These are phyloP conservation scores for Heliconius congener DNA, from an alignment of 1,140 invertebrate genomes.

Conservation along the genomic window DNA sequence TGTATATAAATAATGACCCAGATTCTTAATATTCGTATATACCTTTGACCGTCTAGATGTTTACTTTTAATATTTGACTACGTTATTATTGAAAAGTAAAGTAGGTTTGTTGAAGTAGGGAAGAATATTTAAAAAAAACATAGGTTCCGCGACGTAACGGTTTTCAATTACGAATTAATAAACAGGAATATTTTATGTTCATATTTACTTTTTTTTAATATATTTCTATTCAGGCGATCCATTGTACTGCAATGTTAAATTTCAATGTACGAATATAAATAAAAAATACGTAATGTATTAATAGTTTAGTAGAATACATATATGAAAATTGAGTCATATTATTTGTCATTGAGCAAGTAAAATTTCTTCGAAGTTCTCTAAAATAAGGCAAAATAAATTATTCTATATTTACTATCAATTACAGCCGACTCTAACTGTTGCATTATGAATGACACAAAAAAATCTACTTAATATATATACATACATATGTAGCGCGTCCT, in stretches of 20 bases:
- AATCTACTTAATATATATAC: no score
- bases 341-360: neutral
- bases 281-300: neutral
- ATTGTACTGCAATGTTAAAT: no score
- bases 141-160: no score
- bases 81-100: neutral
- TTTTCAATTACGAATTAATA: no score
- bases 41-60: neutral
- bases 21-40: constrained; percentile 13
- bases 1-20: constrained; percentile 20
- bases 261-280: no score
- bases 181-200: no score
- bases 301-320: neutral
- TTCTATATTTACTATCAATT: neutral
- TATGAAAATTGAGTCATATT: neutral
- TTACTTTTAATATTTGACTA: constrained; percentile 1
- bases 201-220: no score
- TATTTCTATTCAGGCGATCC: no score
- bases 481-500: no score
- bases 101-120: neutral
- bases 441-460: neutral
- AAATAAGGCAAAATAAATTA: neutral
- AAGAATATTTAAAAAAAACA: no score
- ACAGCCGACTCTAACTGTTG: neutral
- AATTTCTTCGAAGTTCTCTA: neutral